A percentile compares a stretch with the other conserved stretches of the same genome.
Evolutionary conservation across 2,113 vertebrate species (phyloP).

Genomic region (Redunca redunca): DNA sequence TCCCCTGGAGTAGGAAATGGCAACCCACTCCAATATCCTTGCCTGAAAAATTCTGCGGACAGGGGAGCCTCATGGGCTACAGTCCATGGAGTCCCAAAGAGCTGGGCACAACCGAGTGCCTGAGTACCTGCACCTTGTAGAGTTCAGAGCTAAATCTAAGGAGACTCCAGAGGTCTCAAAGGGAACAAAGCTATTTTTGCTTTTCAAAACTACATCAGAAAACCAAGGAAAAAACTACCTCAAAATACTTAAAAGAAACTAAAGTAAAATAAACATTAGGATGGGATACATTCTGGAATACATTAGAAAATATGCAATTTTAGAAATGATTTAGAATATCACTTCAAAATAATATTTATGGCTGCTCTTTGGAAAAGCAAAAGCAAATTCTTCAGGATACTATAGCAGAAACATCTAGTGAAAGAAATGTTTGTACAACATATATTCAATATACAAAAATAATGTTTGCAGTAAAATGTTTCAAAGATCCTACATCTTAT

Average conservation of each 20-base stretch:
- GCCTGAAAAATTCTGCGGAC: background rate
- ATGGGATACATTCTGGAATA: background rate
- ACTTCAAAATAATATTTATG: conserved; percentile 25
- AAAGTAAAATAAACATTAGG: background rate
- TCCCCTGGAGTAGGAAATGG: background rate
- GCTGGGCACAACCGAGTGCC: background rate
- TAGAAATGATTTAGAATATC: background rate
- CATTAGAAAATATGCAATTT: background rate
- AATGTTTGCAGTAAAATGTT: background rate
- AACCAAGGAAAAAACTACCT: background rate
- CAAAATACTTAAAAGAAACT: background rate
- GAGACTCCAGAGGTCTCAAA: background rate
- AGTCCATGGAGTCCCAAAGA: background rate
- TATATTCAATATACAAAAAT: background rate
- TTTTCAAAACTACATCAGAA: conserved; percentile 19
- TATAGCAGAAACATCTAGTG: background rate
- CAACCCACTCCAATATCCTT: background rate
- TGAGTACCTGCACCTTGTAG: background rate
- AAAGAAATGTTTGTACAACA: background rate
- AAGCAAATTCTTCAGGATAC: background rate
- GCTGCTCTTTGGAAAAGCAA: background rate
- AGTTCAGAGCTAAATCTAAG: background rate
- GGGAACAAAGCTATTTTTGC: background rate
- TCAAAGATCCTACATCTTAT: background rate
- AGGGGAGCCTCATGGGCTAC: background rate